A percentile compares a stretch with the other conserved stretches of the same genome.
Evolutionary conservation across 1,140 invertebrate species (phyloP).

Genomic region (Lerema accius): DNA sequence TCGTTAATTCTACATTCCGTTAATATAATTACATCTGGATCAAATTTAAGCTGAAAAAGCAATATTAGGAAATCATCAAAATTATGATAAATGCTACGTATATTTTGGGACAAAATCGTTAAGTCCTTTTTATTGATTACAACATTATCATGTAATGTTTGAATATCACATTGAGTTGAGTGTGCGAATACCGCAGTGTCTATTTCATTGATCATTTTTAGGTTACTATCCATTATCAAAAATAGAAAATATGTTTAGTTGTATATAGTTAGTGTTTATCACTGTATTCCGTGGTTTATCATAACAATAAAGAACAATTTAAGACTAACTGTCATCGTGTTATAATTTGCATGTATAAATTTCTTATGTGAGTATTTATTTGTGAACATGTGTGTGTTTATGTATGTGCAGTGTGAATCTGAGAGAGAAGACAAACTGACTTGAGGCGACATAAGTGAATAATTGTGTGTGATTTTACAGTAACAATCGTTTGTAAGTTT

Average conservation of each 20-base stretch:
- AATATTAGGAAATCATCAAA: conserved; percentile 36
- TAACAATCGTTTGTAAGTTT: background rate
- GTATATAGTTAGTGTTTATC: background rate
- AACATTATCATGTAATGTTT: background rate
- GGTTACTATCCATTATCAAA: background rate
- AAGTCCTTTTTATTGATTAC: conserved; percentile 10
- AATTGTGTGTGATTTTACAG: background rate
- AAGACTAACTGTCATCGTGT: background rate
- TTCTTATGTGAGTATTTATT: background rate
- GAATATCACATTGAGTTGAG: conserved; percentile 13
- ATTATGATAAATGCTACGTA: conserved; percentile 43
- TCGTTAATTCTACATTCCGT: conserved; percentile 40
- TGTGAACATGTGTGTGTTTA: background rate
- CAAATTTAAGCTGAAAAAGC: conserved; percentile 20
- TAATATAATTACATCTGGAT: conserved; percentile 38
- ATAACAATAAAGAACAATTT: background rate
- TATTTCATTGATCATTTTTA: background rate
- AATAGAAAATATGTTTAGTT: background rate
- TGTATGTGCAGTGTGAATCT: background rate
- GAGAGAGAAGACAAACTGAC: background rate
- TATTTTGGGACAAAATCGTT: conserved; percentile 39
- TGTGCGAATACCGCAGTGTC: background rate
- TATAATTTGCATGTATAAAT: background rate
- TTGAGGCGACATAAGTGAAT: background rate
- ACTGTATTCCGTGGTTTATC: too few species aligned